Evolutionary conservation across 2,113 vertebrate genomes (phyloP).

Genomic region (Xenopus borealis): DNA sequence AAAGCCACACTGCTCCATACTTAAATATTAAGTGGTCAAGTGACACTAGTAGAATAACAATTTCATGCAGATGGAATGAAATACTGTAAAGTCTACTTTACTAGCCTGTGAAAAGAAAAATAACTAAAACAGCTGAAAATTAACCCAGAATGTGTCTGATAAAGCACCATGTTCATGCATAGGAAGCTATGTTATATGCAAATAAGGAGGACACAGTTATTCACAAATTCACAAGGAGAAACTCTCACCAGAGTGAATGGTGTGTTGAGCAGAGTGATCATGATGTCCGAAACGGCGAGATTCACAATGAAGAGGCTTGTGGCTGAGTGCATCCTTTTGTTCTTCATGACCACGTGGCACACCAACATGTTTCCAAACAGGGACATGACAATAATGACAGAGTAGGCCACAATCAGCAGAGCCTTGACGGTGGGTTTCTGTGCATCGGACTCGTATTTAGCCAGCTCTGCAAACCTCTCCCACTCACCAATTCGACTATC

Average conservation of each 20-base stretch:
- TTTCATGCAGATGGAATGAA: no score
- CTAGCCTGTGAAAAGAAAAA: no score
- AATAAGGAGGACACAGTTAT: no score
- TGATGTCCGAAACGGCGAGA: conserved; percentile 58
- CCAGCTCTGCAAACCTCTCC: conserved; percentile 56
- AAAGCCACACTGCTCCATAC: no score
- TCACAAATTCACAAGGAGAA: background rate
- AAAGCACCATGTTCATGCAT: no score
- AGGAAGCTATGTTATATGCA: no score
- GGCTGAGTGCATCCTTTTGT: conserved; percentile 26
- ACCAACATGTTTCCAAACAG: conserved; percentile 44
- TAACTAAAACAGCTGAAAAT: no score
- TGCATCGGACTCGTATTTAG: conserved; percentile 49
- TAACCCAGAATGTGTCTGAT: no score
- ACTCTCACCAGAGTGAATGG: conserved; percentile 61
- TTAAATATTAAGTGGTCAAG: no score
- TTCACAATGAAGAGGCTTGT: conserved; percentile 61
- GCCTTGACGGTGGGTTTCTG: conserved; percentile 54
- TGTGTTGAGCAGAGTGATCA: conserved; percentile 60
- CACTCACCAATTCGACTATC: conserved; percentile 56
- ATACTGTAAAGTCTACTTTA: no score
- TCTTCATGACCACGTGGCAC: conserved; percentile 35
- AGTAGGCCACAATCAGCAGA: conserved; percentile 28
- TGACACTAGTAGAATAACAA: no score
- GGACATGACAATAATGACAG: conserved; percentile 38